phyloP scores from a whole-genome alignment of 1,140 invertebrate species.

The Bathynomus jamesi region DNA sequence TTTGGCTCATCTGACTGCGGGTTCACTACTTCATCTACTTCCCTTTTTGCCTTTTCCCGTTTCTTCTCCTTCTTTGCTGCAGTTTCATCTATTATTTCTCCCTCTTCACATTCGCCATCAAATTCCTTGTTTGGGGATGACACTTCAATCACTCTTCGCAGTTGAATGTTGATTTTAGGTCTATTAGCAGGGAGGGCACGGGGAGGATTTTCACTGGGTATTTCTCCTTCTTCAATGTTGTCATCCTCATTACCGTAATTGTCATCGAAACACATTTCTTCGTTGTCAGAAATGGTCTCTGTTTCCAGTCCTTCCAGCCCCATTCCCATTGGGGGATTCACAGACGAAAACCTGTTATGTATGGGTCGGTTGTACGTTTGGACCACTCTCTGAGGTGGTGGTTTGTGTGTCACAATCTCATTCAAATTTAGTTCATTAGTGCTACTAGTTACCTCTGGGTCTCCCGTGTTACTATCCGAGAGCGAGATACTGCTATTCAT shows the following conservation, averaged over 20 bases:
- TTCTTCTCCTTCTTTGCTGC: constrained; percentile 38
- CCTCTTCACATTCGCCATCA: constrained; percentile 46
- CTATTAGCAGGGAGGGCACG: constrained; percentile 17
- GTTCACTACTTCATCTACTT: constrained; percentile 6
- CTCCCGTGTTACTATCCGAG: constrained; percentile 33
- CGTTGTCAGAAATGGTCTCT: constrained; percentile 59
- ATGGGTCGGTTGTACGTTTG: neutral
- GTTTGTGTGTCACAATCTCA: constrained; percentile 11
- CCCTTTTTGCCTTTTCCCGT: constrained; percentile 41
- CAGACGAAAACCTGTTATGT: constrained; percentile 11
- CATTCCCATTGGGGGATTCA: constrained; percentile 37
- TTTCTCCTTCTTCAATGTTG: constrained; percentile 38
- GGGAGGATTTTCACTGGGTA: constrained; percentile 28
- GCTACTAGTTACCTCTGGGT: constrained; percentile 35
- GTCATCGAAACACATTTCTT: constrained; percentile 39
- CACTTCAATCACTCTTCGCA: constrained; percentile 34
- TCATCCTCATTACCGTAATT: constrained; percentile 19
- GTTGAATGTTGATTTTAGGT: constrained; percentile 24
- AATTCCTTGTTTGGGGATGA: constrained; percentile 25
- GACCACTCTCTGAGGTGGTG: constrained; percentile 20
- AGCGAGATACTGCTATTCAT: constrained; percentile 36
- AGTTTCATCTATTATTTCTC: constrained; percentile 49
- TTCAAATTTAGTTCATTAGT: constrained; percentile 29
- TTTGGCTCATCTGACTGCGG: constrained; percentile 39
- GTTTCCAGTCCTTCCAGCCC: constrained; percentile 57